Evolutionary conservation across 2,888 invertebrate genomes (phyloP), one percentile per base, ranked within the genome.

Genomic region (Aphrophora alni): DNA sequence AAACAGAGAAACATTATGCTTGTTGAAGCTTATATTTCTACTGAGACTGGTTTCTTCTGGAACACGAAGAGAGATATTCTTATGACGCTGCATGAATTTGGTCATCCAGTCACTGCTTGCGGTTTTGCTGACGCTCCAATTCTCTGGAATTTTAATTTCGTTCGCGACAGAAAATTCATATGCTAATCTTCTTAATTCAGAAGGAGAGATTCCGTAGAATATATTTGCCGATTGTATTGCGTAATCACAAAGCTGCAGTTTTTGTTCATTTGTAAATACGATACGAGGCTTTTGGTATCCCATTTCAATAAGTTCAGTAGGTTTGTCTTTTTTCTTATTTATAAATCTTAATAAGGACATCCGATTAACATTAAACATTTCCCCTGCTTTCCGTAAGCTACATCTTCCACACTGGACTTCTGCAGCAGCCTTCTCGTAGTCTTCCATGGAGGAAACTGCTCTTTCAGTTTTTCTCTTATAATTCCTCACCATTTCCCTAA

Each of bases 161-260:
- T 83, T 80, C 38, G 75, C 75, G 38, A 33, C 24, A 38, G 83
- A 84, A 78, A 81, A 81, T 74, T 82, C 72, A 79, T 76, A 85
- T 38, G 78, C 80, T 73, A 81, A 78, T 21, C 44, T 77, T 73
- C 78, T 72, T 33, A 82, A 28, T 33, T 71, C 74, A n/a, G 27
- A 77, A 33, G 44, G 69, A 24, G 68, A 76, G 25, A 82, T 70
- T 27, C 80, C 78, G 75, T 78, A 81, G 28, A 76, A 38, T 27
- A 81, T 77, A 38, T 71, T 73, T 28, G 72, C 59, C 24, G 73
- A 24, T 44, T 51, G 78, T 28, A 77, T 33, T 14, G 80, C 33
- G 77, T 82, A 82, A 59, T 81, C 68, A 24, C 69, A 71, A 28
- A 82, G 80, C 28, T 78, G 44, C 26, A 76, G 27, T 74, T 82